Conservation (phyloP, 2,113 vertebrate genomes). For the Pionites leucogaster region DNA sequence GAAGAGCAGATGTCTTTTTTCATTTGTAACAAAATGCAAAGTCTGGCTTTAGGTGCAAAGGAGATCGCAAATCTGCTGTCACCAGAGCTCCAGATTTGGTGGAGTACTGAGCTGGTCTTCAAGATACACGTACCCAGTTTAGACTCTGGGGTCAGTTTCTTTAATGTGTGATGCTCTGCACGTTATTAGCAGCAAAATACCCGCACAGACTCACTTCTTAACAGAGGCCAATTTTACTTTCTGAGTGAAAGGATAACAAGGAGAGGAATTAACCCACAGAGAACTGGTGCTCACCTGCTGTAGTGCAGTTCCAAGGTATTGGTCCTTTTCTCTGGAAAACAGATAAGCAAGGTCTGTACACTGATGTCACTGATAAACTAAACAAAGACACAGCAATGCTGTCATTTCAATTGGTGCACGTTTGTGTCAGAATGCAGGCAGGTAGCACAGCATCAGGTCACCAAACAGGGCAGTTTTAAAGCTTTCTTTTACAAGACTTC, state of each 20-base stretch:
- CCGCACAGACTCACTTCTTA: neutral
- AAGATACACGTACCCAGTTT: neutral
- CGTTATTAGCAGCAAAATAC: neutral
- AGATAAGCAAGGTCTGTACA: neutral
- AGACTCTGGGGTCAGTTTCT: neutral
- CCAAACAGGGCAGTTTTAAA: neutral
- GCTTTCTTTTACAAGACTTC: neutral
- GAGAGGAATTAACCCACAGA: neutral
- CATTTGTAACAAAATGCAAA: neutral
- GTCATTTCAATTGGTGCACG: neutral
- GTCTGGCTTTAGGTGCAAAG: neutral
- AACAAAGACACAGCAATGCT: neutral
- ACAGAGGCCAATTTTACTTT: neutral
- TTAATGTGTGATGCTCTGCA: rapidly evolving
- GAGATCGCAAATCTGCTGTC: neutral
- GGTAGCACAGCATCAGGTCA: neutral
- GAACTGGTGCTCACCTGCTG: neutral
- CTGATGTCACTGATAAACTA: neutral
- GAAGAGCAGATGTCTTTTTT: neutral
- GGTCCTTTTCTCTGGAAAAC: neutral
- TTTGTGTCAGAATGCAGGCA: neutral
- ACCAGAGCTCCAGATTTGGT: neutral
- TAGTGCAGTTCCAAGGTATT: neutral
- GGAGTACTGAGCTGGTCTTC: neutral
- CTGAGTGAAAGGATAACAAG: neutral